These are phyloP conservation scores for Lutra lutra DNA, from an alignment of 2,797 vertebrate genomes.

Conservation along the genomic window DNA sequence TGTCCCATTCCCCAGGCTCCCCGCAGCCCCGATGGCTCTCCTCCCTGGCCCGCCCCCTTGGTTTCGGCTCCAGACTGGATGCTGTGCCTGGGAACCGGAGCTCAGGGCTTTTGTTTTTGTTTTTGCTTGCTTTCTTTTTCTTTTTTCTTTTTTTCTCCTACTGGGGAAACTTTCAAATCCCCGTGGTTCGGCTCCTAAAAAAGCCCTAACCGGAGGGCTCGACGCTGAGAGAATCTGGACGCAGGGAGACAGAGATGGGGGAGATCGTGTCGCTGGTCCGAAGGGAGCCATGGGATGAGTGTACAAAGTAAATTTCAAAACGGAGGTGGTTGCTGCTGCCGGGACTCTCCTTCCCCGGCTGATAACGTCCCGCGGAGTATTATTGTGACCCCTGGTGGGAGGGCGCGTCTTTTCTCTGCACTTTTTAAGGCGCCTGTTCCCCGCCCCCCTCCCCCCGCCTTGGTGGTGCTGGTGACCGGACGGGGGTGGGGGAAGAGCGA, in stretches of 20 bases:
- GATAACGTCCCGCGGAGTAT: neutral
- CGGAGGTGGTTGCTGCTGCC: neutral
- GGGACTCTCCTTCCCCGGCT: neutral
- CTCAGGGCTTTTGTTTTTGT: neutral
- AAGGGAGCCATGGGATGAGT: neutral
- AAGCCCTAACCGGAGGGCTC: neutral
- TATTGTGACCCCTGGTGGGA: constrained; percentile 70
- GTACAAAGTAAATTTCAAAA: constrained; percentile 43
- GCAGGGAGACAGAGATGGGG: neutral
- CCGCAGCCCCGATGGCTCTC: neutral
- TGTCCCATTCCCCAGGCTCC: neutral
- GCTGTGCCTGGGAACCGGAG: neutral
- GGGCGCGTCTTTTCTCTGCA: constrained; percentile 48
- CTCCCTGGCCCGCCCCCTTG: neutral
- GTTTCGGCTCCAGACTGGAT: neutral
- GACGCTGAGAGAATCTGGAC: neutral
- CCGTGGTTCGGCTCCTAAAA: neutral
- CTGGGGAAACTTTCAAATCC: constrained; percentile 72
- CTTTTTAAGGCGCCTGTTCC: constrained; percentile 32
- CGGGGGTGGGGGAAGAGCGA: constrained; percentile 44
- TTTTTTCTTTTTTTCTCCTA: neutral
- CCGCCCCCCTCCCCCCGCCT: rapidly evolving
- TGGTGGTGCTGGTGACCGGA: neutral
- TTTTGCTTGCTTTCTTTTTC: too few species aligned
- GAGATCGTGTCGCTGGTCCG: neutral